A percentile compares a stretch with the other conserved stretches of the same genome.
phyloP scores from a whole-genome alignment of 2,888 invertebrate genomes.

The Oxycera nigricornis region DNA sequence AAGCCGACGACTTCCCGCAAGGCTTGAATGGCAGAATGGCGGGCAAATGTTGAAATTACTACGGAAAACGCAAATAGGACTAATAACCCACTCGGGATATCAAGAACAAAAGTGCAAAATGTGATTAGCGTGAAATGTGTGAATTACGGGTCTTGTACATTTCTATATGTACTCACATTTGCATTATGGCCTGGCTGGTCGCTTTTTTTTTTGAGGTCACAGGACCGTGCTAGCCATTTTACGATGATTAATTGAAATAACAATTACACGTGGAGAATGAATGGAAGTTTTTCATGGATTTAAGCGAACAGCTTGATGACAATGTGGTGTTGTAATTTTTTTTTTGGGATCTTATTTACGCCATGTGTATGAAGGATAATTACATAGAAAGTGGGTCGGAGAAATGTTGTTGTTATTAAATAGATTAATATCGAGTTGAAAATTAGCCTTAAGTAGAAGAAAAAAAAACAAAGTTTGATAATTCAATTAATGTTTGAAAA shows the following conservation, averaged over 20 bases:
- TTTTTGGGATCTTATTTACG: neutral
- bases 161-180: neutral
- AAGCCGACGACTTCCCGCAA: neutral
- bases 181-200: neutral
- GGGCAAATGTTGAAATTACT: conserved; percentile 19
- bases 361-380: neutral
- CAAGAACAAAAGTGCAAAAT: conserved; percentile 34
- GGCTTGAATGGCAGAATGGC: neutral
- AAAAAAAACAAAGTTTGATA: no score
- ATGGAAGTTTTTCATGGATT: neutral
- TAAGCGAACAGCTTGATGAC: neutral
- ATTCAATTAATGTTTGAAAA: no score
- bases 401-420: no score
- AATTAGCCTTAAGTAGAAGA: no score
- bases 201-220: conserved; percentile 4
- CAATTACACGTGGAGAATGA: conserved; percentile 3
- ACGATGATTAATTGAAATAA: conserved; percentile 29
- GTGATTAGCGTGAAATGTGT: conserved; percentile 35
- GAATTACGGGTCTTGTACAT: conserved; percentile 10
- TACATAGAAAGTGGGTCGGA: neutral
- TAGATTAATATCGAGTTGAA: no score
- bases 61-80: conserved; percentile 29
- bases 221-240: conserved; percentile 5
- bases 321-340: neutral
- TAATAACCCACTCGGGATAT: conserved; percentile 22